phyloP scores from a whole-genome alignment of 2,113 vertebrate species.

The Erythrolamprus reginae region DNA sequence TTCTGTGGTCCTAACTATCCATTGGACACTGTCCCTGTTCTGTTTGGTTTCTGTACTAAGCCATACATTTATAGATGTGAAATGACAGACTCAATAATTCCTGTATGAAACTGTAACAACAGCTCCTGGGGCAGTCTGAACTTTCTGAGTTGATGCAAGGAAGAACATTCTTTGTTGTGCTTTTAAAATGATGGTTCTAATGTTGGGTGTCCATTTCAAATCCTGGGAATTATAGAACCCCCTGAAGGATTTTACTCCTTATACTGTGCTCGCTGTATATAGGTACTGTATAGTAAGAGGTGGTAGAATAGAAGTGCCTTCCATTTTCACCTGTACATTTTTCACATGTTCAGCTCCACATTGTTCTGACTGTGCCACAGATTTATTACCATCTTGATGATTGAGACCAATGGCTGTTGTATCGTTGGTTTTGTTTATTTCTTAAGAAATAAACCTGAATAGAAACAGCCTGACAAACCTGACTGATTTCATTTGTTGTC shows the following conservation, averaged over 20 bases:
- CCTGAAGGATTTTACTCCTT: neutral
- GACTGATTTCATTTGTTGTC: neutral
- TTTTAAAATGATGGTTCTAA: neutral
- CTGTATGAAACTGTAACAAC: neutral
- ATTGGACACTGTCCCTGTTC: neutral
- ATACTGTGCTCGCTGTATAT: neutral
- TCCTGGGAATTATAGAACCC: neutral
- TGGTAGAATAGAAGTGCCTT: neutral
- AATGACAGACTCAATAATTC: neutral
- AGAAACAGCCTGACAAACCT: neutral
- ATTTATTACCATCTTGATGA: neutral
- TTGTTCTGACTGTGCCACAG: neutral
- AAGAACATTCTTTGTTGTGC: neutral
- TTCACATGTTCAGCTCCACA: neutral
- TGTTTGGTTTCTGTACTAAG: neutral
- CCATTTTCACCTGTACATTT: neutral
- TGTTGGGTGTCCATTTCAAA: neutral
- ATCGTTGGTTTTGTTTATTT: neutral
- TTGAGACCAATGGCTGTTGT: neutral
- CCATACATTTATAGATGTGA: neutral
- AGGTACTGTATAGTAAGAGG: neutral
- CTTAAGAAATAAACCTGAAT: neutral
- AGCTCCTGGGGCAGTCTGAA: neutral
- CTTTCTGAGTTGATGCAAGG: neutral
- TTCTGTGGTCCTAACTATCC: neutral